Evolutionary conservation across 2,113 vertebrate species (phyloP).

Genomic region (Mustelus asterias): DNA sequence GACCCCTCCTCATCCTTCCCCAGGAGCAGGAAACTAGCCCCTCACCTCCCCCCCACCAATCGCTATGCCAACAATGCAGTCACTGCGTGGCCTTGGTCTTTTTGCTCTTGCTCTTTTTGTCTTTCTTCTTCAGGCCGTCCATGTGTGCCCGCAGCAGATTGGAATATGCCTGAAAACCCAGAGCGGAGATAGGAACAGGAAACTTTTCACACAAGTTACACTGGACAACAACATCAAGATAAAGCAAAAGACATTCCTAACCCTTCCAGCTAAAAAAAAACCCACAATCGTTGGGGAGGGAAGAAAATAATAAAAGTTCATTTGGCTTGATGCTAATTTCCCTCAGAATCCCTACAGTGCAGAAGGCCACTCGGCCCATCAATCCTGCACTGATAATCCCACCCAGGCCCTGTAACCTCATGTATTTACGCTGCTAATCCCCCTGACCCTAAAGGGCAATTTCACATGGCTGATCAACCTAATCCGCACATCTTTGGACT

Average conservation of each 20-base stretch:
- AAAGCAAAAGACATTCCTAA: neutral
- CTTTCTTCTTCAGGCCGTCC: slow-evolving; percentile 98
- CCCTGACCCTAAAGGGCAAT: no score
- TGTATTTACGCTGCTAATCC: no score
- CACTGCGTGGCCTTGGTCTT: slow-evolving; percentile 93
- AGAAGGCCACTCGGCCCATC: no score
- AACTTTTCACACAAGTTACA: neutral
- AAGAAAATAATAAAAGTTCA: neutral
- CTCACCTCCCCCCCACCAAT: neutral
- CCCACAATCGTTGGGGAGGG: no score
- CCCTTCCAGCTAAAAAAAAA: neutral
- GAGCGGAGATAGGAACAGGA: neutral
- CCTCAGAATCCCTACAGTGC: no score
- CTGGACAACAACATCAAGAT: neutral
- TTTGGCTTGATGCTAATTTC: neutral
- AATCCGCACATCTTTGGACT: no score
- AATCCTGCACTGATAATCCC: no score
- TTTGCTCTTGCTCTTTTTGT: slow-evolving; percentile 97
- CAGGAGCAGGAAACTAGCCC: neutral
- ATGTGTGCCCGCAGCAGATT: slow-evolving; percentile 95
- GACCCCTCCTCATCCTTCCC: no score
- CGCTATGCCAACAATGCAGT: slow-evolving; percentile 42
- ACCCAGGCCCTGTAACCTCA: no score
- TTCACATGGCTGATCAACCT: no score
- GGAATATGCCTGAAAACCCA: slow-evolving; percentile 76